A percentile compares a stretch with the other conserved stretches of the same genome.
Evolutionary conservation across 2,888 invertebrate species (phyloP).

Genomic region (Pemphredon lugubris): DNA sequence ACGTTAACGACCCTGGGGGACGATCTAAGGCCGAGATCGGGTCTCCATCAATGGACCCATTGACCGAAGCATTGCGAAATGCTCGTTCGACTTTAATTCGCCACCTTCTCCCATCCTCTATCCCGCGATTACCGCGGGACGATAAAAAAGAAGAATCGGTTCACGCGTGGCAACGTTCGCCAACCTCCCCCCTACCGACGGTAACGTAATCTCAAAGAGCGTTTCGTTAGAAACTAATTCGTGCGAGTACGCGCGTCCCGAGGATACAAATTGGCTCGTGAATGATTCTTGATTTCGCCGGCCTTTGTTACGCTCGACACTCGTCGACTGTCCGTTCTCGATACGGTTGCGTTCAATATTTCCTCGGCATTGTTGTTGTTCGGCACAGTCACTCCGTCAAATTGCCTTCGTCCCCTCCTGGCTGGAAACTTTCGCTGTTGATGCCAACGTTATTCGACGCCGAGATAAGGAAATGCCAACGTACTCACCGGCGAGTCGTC

Average conservation of each 20-base stretch:
- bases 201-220: too few species aligned
- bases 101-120: too few species aligned
- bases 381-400: slow-evolving; percentile 57
- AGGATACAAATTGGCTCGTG: slow-evolving; percentile 24
- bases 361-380: slow-evolving; percentile 49
- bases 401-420: slow-evolving; percentile 37
- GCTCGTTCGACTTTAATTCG: too few species aligned
- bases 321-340: slow-evolving; percentile 19
- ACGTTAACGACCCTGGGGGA: slow-evolving; percentile 41
- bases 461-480: slow-evolving; percentile 24
- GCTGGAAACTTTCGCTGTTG: slow-evolving; percentile 14
- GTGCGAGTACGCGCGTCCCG: background rate
- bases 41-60: slow-evolving; percentile 24
- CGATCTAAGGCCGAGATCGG: slow-evolving; percentile 42
- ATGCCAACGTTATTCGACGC: slow-evolving; percentile 13
- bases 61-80: too few species aligned
- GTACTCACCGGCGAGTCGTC: slow-evolving; percentile 3
- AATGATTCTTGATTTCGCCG: slow-evolving; percentile 42
- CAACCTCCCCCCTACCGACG: too few species aligned
- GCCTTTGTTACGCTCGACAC: slow-evolving; percentile 13
- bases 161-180: too few species aligned
- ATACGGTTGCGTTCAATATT: slow-evolving; percentile 29
- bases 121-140: too few species aligned
- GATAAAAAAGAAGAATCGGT: too few species aligned
- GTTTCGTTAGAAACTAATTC: too few species aligned